phyloP scores from a whole-genome alignment of 2,797 vertebrate species.

The Pyrocephalus nanus region DNA sequence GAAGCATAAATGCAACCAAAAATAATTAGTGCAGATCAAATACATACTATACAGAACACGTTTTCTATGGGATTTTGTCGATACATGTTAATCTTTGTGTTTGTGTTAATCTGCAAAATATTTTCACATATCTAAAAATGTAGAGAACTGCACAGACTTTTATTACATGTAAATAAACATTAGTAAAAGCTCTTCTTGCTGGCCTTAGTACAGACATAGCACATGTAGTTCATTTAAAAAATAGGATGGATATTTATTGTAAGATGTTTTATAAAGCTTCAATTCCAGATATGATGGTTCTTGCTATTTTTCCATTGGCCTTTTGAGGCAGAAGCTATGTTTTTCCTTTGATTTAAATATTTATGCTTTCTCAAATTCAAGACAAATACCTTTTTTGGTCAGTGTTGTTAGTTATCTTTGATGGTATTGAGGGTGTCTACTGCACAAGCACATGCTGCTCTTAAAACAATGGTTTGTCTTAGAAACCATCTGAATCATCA shows the following conservation, averaged over 20 bases:
- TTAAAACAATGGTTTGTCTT: constrained; percentile 34
- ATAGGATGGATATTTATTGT: neutral
- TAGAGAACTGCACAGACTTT: neutral
- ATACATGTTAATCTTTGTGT: neutral
- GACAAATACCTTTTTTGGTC: constrained; percentile 31
- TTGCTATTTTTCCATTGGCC: neutral
- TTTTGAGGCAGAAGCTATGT: constrained; percentile 1
- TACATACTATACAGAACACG: fast-evolving
- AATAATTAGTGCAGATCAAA: neutral
- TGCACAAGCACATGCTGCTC: constrained; percentile 11
- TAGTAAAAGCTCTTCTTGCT: neutral
- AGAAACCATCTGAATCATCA: constrained; percentile 6
- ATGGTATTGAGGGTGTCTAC: neutral
- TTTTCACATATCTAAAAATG: neutral
- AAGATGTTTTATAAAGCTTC: neutral
- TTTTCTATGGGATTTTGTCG: neutral
- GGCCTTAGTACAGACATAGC: neutral
- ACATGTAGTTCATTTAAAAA: neutral
- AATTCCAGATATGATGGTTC: neutral
- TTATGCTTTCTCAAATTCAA: constrained; percentile 37
- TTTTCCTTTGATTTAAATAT: constrained; percentile 38
- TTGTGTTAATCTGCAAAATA: neutral
- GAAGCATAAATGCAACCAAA: neutral
- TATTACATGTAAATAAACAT: neutral
- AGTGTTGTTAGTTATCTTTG: neutral